Base-by-base conservation (phyloP, 2,113 vertebrate species). In the Amazona vittata region DNA sequence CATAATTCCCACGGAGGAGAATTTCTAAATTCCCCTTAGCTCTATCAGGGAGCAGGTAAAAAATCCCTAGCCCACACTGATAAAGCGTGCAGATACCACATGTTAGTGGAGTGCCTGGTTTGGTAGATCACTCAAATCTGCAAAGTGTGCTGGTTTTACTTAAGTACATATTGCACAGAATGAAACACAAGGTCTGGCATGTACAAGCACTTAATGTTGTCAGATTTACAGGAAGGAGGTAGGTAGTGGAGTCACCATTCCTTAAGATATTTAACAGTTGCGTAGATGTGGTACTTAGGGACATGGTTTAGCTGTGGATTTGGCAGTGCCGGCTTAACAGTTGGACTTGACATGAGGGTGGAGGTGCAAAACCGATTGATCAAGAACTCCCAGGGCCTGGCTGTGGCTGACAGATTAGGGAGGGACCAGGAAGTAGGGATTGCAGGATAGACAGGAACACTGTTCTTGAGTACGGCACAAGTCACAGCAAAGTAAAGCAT, bases 271-370 rank as follows among this genome's bases (percentile, higher is more conserved):
- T 63, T 55, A 55, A 69, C 53, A 69, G 35, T 15, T 0, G 0
- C 37, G 25, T 33, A 37, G 21, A 33, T 28, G 46, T 69, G 35
- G 41, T 69, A 12, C 62, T 41, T 53, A 29, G 35, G 31, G n/a
- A 68, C 6, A 24, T 9, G 8, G 24, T 7, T 43, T 63, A 55
- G 25, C 15, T 6, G 9, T 49, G 22, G 29, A 12, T 31, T 68
- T 62, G 29, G 53, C 10, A 47, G 39, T 53, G 14, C 25, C 47
- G 20, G 25, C 6, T 26, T 25, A n/a, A 57, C 7, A 5, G 71
- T 11, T 16, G 2, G 24, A 15, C 31, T 44, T 37, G 59, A 62
- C n/a, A 16, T 0, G 1, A 77, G n/a, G 19, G 11, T 5, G 4
- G 2, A 59, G 53, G 24, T 10, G 14, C 28, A 47, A 82, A 71